Evolutionary conservation across 2,888 invertebrate species (phyloP), one percentile per base, ranked within the genome.

Genomic region (Torymus texanus): DNA sequence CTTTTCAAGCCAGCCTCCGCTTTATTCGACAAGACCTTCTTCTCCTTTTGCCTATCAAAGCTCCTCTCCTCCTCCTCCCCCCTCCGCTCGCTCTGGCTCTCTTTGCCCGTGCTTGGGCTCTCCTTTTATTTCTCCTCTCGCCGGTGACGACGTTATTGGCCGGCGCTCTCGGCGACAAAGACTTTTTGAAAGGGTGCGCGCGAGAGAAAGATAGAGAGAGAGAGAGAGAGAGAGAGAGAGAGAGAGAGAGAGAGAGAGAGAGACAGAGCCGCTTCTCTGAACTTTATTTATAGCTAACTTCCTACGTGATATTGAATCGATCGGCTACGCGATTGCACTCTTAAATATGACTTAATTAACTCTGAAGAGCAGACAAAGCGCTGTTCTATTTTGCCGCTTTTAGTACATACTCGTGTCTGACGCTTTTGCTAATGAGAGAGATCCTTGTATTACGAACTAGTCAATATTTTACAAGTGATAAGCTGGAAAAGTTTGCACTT

Each of bases 11-110:
- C 16, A 53, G 12, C 41, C n/a, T 61, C 51, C 13, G 50, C 53
- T 61, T 51, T 66, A 53, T 66, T 50, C 66, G 51, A 51, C 66
- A 18, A 58, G 58, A 18, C 58, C 58, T 29, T 29, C 29, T 29
- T 29, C 16, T 58, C 58, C 58, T 66, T 55, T 67, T 67, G 55
- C 55, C 21, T 67, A n/a, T 67, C 67, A 67, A 67, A 67, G 67
- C 66, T 66, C 3, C 55, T 50, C 13, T 58, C 58, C 18, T 13
- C 18, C 18, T 41, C 41, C 41, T 16, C 67, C 14, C 14, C 21
- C 2, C 11, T 1, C 18, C 21, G 29, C 12, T 70, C 21, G 29
- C n/a, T 16, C 21, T 14, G 16, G 3, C 51, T 61, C 51, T 50
- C 41, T 56, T 14, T 58, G 4, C 29, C 4, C 65, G 14, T 13